Evolutionary conservation across 2,113 vertebrate genomes (phyloP), one percentile per base, ranked within the genome.

Genomic region (Clarias gariepinus): DNA sequence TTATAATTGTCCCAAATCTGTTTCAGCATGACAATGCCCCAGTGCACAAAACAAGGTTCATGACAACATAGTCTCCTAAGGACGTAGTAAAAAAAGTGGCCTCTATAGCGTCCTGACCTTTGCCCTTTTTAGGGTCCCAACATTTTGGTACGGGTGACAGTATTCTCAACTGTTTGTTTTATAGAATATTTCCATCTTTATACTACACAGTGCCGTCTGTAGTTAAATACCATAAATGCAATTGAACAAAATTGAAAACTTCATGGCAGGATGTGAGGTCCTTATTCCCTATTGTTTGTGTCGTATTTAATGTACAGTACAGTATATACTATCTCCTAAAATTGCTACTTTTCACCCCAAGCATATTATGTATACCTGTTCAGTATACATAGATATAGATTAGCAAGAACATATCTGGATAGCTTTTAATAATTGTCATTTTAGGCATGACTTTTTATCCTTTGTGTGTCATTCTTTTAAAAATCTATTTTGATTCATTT

Each of bases 401-500:
- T 55, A 21, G 25, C 52, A 55, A 3, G n/a, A 78, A 78, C 47
- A 16, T 55, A 9, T 57, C 52, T 57, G 76, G 52, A 30, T 78
- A 15, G 1, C 6, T 78, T 76, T 55, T 1, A 28, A 76, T 13
- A 76, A 52, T 11, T 76, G 18, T 52, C 52, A 25, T 52, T 23
- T 76, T 76, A n/a, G 41, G 10, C 41, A 23, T 3, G 52, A 55
- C 25, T 77, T 55, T 55, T 55, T 19, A 28, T 58, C n/a, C 9
- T 19, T 16, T 79, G 53, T 58, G 77, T 79, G 55, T 33, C 2
- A 28, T 55, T 76, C 33, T 47, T 78, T 78, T 58, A 18, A 36
- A 80, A 58, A 47, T 71, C 21, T 36, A 53, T 69, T 60, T 60
- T 41, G 57, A 52, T 13, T 82, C 55, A 30, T 74, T 82, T 87